Percentiles rank a stretch among this genome's conserved stretches.
phyloP scores from a whole-genome alignment of 2,888 invertebrate species.

The Himalopsyche kuldschensis region DNA sequence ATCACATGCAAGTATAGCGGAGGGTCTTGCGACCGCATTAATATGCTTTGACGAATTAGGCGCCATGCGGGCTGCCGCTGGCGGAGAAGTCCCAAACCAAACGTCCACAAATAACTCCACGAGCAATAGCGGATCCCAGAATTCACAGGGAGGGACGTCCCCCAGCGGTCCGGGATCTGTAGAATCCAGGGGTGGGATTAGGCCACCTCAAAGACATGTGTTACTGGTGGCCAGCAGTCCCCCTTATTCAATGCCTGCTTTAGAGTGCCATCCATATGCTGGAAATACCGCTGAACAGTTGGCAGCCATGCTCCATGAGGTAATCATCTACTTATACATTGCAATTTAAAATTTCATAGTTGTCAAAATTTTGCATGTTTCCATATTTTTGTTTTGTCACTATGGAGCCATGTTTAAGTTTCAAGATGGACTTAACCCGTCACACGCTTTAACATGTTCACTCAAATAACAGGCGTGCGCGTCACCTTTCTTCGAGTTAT shows the following conservation, averaged over 20 bases:
- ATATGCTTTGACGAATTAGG: conserved; percentile 88
- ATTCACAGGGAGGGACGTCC: conserved; percentile 11
- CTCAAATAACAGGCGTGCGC: too few species aligned
- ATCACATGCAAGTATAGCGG: conserved; percentile 84
- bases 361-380: not conserved
- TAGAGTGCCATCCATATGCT: conserved; percentile 70
- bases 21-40: conserved; percentile 84
- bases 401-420: too few species aligned
- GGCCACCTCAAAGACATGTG: conserved; percentile 70
- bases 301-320: conserved; percentile 76
- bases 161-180: conserved; percentile 3
- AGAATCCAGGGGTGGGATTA: conserved; percentile 50
- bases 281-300: conserved; percentile 85
- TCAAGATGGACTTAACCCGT: too few species aligned
- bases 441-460: too few species aligned
- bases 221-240: conserved; percentile 88
- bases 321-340: conserved; percentile 43
- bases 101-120: conserved; percentile 50
- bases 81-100: conserved; percentile 44
- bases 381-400: too few species aligned
- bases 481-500: too few species aligned
- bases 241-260: conserved; percentile 84
- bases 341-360: not conserved
- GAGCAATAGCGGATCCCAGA: conserved; percentile 45
- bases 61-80: conserved; percentile 42